Evolutionary conservation across 2,113 vertebrate genomes (phyloP).

Genomic region (Donacobius atricapilla): DNA sequence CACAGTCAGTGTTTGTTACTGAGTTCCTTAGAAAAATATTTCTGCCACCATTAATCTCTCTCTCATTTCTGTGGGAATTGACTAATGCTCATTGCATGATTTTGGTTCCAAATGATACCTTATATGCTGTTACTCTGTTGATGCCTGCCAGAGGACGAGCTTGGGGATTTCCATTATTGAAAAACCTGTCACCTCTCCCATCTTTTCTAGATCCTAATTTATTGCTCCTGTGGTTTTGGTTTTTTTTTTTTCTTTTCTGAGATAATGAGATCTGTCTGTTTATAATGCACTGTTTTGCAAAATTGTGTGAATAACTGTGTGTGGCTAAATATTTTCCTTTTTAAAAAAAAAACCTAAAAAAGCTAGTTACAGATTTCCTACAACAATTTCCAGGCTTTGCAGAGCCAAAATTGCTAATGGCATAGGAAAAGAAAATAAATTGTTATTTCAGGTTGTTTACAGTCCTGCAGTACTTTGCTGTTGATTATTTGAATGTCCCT

Average conservation of each 20-base stretch:
- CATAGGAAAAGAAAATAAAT: background rate
- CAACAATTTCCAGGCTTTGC: background rate
- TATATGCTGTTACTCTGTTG: background rate
- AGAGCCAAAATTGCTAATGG: background rate
- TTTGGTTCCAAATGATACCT: background rate
- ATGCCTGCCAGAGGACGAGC: background rate
- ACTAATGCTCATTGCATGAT: background rate
- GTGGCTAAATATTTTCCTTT: background rate
- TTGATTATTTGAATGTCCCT: background rate
- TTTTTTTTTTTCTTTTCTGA: background rate
- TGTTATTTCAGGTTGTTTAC: background rate
- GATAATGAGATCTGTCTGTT: background rate
- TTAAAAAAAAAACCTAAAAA: background rate
- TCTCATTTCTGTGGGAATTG: background rate
- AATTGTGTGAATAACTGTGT: background rate
- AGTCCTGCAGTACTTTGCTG: background rate
- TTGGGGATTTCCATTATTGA: background rate
- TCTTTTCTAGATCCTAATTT: background rate
- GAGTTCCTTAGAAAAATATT: background rate
- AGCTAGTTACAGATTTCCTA: background rate
- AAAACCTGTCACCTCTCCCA: background rate
- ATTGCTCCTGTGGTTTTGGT: background rate
- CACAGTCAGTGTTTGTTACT: background rate
- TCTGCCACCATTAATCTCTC: accelerated
- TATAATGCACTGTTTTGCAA: background rate